Base-by-base conservation (phyloP, 2,888 invertebrate genomes). In the Meganola albula region DNA sequence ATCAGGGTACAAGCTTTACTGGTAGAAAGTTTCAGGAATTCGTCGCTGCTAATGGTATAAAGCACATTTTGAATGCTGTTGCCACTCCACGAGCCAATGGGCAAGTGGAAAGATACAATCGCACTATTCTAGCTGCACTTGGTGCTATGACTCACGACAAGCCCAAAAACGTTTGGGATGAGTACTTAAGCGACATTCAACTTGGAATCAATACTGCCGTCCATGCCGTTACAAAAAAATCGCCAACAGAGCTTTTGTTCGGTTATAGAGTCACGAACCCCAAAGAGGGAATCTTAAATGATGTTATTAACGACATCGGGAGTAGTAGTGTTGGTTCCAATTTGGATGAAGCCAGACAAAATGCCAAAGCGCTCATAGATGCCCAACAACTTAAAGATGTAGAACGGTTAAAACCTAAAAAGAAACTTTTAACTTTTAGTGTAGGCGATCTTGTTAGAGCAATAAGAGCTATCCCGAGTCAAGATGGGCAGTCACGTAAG, bases 191-290 rank as follows among this genome's bases (percentile, higher is more conserved):
- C 1, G 18, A 34, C 5, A 23, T 34, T 7, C 28, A 28, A 13
- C 8, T 32, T 7, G 32, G 29, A 2, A 9, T 37, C 2, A 25
- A 41, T 11, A 10, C 48, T 1, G 45, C 47, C n/a, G n/a, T n/a
- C n/a, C n/a, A n/a, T n/a, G n/a, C n/a, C n/a, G n/a, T n/a, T n/a
- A n/a, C n/a, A n/a, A n/a, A n/a, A n/a, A n/a, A n/a, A n/a, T n/a
- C n/a, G n/a, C n/a, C n/a, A n/a, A n/a, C n/a, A n/a, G n/a, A n/a
- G n/a, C n/a, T n/a, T n/a, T n/a, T n/a, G n/a, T n/a, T n/a, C n/a
- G n/a, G n/a, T n/a, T n/a, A n/a, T n/a, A n/a, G n/a, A n/a, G n/a
- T n/a, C n/a, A n/a, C n/a, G n/a, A n/a, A n/a, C n/a, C n/a, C n/a
- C n/a, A n/a, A n/a, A n/a, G n/a, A n/a, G n/a, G n/a, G n/a, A n/a